Base-by-base conservation (phyloP, 2,888 invertebrate species). In the Barypeithes pellucidus region DNA sequence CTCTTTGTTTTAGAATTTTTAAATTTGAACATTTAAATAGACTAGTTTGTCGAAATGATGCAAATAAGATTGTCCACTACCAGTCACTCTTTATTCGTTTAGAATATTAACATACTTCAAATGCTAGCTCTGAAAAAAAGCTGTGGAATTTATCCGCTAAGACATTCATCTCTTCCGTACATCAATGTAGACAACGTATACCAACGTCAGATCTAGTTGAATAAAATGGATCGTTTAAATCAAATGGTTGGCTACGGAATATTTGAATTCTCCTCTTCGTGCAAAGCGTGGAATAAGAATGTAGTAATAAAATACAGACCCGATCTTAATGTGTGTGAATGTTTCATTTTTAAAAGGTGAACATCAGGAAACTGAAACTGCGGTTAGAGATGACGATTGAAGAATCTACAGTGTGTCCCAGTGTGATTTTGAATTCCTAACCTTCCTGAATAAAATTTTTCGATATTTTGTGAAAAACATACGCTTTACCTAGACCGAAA, bases 281-380 rank as follows among this genome's bases (percentile, higher is more conserved):
- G 79, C 82, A 80, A 83, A 83, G 81, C 83, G 83, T 81, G 82
- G 81, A 83, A 83, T 83, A 83, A 81, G 82, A 83, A 82, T 81
- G 83, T 80, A 81, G 82, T 82, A 81, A 84, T 84, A 83, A 82
- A 82, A 80, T 79, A 69, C 50, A 60, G n/a, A 54, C 18, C 47
- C 29, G 67, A 67, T 75, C 79, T 75, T 77, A 78, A 75, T 82
- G 83, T 81, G 82, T 82, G 82, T 80, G 81, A 82, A 83, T 82
- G 82, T 80, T 80, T 76, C 80, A 79, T 80, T 81, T 81, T 81
- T 78, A 75, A 76, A 79, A 75, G 18, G 16, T 16, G 12, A 72
- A 72, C 39, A 66, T 61, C 67, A 14, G 20, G 36, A 41, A 71
- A 24, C 29, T 18, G 20, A 33, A 50, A 36, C 33, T 45, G 18